Conservation (phyloP, 2,113 vertebrate species). For the Apodemus sylvaticus region DNA sequence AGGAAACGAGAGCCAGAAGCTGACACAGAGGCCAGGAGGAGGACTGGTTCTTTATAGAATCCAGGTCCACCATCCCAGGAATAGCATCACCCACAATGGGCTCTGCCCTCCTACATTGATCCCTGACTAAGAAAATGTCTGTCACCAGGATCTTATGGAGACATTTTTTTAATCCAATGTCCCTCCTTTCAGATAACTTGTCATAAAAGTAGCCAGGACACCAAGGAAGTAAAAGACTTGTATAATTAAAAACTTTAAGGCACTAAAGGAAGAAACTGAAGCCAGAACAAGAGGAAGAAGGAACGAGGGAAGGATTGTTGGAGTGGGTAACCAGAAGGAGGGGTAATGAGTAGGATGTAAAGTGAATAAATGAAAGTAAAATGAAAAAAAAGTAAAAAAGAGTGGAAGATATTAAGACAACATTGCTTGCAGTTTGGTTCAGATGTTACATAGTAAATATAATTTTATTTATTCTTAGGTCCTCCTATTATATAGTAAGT, state of each 20-base stretch:
- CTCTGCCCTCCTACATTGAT: background rate
- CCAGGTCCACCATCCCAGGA: background rate
- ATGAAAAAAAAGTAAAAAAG: slow-evolving; percentile 29
- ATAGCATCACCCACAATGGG: too few relatives aligned
- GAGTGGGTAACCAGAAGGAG: too few relatives aligned
- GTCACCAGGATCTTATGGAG: background rate
- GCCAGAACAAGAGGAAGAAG: too few relatives aligned
- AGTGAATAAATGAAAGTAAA: background rate
- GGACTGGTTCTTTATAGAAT: background rate
- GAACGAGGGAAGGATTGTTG: too few relatives aligned
- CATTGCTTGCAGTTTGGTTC: slow-evolving; percentile 70
- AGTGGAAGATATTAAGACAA: slow-evolving; percentile 70
- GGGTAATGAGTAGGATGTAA: background rate
- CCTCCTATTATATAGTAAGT: slow-evolving; percentile 77
- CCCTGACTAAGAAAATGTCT: background rate
- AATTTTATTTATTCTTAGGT: slow-evolving; percentile 67
- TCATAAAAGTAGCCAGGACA: background rate
- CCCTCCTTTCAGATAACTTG: background rate
- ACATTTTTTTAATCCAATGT: background rate
- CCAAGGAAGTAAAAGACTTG: background rate
- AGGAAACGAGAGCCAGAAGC: background rate
- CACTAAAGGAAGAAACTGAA: background rate
- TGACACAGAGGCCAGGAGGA: background rate
- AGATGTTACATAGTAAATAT: slow-evolving; percentile 80
- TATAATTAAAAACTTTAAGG: background rate